Conservation (phyloP, 2,888 invertebrate genomes). For the Caenorhabditis sp. region DNA sequence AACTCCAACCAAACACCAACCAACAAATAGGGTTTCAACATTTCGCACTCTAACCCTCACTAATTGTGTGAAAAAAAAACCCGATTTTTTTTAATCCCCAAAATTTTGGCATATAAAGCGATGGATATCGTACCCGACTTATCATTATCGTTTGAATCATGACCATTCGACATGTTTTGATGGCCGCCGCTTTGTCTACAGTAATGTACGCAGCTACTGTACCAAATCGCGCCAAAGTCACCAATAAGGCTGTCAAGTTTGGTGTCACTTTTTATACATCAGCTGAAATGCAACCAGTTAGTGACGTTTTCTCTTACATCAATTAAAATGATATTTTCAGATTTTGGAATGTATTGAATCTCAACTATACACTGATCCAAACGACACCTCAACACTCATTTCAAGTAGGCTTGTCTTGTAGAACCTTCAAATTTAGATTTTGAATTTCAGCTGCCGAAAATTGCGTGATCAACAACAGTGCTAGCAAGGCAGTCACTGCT, state of each 20-base stretch:
- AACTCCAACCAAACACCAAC: no score
- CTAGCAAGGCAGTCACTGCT: conserved; percentile 29
- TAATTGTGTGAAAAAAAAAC: conserved; percentile 1
- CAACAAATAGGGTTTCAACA: no score
- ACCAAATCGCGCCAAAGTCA: not conserved
- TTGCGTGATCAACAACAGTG: conserved; percentile 32
- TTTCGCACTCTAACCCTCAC: not conserved
- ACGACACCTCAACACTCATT: conserved; percentile 13
- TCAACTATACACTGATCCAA: conserved; percentile 20
- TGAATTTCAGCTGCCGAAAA: conserved; percentile 21
- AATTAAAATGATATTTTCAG: not conserved
- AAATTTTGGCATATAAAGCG: not conserved
- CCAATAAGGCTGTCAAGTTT: conserved; percentile 20
- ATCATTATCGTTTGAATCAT: not conserved
- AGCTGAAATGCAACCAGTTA: conserved; percentile 21
- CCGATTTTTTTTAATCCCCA: no score
- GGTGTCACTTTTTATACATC: conserved; percentile 35
- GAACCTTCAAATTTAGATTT: not conserved
- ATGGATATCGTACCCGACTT: not conserved
- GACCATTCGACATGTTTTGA: not conserved
- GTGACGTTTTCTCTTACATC: not conserved
- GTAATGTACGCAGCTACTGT: not conserved
- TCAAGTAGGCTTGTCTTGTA: not conserved
- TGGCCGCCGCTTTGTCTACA: not conserved
- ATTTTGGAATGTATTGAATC: conserved; percentile 20